These are phyloP conservation scores for Sarcophilus harrisii DNA, from an alignment of 2,797 vertebrate genomes.

Conservation along the genomic window DNA sequence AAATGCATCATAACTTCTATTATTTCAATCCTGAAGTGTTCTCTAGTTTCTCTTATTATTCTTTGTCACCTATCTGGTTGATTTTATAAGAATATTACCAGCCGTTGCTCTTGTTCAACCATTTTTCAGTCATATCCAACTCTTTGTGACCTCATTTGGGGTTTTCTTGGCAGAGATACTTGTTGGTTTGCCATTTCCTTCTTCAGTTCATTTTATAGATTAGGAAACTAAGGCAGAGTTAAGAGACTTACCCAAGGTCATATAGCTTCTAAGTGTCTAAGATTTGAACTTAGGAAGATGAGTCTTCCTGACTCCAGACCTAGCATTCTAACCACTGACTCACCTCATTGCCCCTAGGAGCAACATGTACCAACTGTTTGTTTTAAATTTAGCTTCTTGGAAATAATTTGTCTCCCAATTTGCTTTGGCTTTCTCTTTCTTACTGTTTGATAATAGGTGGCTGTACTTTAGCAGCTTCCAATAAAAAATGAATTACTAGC, in stretches of 20 bases:
- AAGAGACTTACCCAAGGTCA: background rate
- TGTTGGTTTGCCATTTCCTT: background rate
- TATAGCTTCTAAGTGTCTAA: background rate
- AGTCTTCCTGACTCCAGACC: background rate
- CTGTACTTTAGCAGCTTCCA: background rate
- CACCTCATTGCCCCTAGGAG: background rate
- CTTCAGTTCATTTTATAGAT: background rate
- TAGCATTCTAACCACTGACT: background rate
- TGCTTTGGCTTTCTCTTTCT: background rate
- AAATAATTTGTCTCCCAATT: background rate
- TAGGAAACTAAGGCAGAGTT: background rate
- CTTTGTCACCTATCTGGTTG: background rate
- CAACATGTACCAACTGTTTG: background rate
- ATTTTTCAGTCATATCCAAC: background rate
- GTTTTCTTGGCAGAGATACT: background rate
- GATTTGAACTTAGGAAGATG: background rate
- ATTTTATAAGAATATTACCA: background rate
- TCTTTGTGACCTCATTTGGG: background rate
- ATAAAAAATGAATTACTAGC: background rate
- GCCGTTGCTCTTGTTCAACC: background rate
- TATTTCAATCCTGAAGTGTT: background rate
- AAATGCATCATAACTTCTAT: background rate
- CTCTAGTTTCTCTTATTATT: background rate
- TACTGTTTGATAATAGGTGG: background rate
- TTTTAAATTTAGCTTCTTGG: background rate